Conservation (phyloP, 2,888 invertebrate genomes). For the Synergus umbraculus region DNA sequence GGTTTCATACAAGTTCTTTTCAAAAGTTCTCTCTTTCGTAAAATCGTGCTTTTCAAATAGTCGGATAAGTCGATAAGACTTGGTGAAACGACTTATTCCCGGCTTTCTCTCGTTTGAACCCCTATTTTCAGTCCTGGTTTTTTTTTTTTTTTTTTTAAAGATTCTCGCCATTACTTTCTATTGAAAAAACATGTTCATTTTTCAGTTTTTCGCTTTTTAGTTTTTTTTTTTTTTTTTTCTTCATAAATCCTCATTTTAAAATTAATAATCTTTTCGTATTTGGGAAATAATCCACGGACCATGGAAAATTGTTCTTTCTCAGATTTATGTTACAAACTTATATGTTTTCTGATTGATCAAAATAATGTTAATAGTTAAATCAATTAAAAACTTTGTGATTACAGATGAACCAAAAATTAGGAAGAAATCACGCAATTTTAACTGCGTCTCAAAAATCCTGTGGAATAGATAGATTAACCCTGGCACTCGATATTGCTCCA, state of each 20-base stretch:
- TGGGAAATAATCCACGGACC: not conserved
- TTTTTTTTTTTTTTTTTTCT: not conserved
- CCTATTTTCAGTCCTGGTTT: not conserved
- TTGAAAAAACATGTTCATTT: not conserved
- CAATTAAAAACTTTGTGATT: constrained; percentile 64
- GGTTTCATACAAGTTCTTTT: constrained; percentile 34
- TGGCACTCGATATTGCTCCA: constrained; percentile 68
- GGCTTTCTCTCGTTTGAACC: not conserved
- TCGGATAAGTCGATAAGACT: constrained; percentile 40
- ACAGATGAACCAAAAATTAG: constrained; percentile 76
- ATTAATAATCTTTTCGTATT: not conserved
- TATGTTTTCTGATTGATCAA: not conserved
- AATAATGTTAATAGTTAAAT: not conserved
- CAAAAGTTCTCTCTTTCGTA: constrained; percentile 43
- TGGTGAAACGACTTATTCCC: constrained; percentile 28
- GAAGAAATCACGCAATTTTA: constrained; percentile 64
- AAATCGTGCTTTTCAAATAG: constrained; percentile 43
- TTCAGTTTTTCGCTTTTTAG: not conserved
- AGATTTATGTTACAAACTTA: not conserved
- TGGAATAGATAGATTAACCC: constrained; percentile 63
- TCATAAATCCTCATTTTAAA: not conserved
- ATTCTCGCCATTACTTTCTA: not conserved
- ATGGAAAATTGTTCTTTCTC: not conserved
- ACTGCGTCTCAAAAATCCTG: constrained; percentile 61
- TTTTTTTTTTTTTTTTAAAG: not conserved